These are phyloP conservation scores for Triplophysa tibetana DNA, from an alignment of 2,113 vertebrate genomes.

Conservation along the genomic window DNA sequence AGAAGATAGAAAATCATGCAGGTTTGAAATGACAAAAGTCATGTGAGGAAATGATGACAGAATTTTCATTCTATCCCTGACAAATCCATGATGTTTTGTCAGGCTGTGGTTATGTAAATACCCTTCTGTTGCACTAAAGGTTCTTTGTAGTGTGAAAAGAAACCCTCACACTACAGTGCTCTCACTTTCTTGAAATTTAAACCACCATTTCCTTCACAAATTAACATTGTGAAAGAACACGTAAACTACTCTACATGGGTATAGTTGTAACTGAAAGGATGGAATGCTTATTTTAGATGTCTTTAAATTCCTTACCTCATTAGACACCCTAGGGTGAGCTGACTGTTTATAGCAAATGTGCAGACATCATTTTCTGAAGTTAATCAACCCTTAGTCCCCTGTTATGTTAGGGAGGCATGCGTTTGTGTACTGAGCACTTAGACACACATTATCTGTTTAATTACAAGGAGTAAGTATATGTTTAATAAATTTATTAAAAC, in stretches of 20 bases:
- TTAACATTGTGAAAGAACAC: too few relatives aligned
- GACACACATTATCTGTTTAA: conserved; percentile 14
- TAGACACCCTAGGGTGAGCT: not conserved
- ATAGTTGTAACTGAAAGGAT: not conserved
- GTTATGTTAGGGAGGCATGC: not conserved
- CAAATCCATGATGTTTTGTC: too few relatives aligned
- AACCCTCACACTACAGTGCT: too few relatives aligned
- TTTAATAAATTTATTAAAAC: conserved; percentile 20
- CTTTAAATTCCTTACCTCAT: not conserved
- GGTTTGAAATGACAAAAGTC: too few relatives aligned
- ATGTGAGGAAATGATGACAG: too few relatives aligned
- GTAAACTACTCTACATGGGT: not conserved
- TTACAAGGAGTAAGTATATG: not conserved
- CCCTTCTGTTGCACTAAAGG: too few relatives aligned
- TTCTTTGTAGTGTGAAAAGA: too few relatives aligned
- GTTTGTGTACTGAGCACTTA: conserved; percentile 11
- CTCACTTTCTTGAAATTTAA: too few relatives aligned
- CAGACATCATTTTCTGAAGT: not conserved
- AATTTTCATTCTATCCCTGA: too few relatives aligned
- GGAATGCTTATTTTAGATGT: not conserved
- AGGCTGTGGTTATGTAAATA: too few relatives aligned
- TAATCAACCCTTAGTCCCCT: not conserved
- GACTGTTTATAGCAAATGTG: not conserved
- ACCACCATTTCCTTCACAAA: too few relatives aligned
- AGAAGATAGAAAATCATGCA: too few relatives aligned